These are phyloP conservation scores for Megaceryle maxima DNA, from an alignment of 2,113 vertebrate species.

Conservation along the genomic window DNA sequence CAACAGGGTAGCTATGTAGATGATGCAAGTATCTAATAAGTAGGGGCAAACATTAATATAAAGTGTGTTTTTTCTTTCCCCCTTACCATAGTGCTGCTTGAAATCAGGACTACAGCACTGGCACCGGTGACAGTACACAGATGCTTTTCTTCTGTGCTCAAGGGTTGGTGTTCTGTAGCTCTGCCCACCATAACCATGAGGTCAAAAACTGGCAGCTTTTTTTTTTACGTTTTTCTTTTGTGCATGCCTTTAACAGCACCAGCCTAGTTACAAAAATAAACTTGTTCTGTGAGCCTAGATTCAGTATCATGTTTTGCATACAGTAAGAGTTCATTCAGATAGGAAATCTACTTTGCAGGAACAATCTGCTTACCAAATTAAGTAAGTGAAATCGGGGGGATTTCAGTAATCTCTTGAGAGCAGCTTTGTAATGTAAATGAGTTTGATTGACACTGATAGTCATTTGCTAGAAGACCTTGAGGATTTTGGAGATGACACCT, in stretches of 20 bases:
- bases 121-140: not conserved
- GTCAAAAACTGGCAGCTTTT: not conserved
- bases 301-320: not conserved
- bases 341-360: not conserved
- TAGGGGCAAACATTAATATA: not conserved
- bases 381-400: not conserved
- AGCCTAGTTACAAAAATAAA: conserved; percentile 3
- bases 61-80: not conserved
- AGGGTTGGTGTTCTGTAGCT: not conserved
- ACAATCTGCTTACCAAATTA: conserved; percentile 32
- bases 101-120: not conserved
- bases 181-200: not conserved
- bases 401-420: conserved; percentile 2
- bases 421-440: not conserved
- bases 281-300: not conserved
- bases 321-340: not conserved
- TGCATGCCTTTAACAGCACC: conserved; percentile 22
- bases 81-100: not conserved
- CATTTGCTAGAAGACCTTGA: not conserved
- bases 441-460: not conserved
- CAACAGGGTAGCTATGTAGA: not conserved
- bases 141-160: not conserved
- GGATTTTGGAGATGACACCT: not conserved
- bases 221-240: not conserved
- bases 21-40: not conserved